These are phyloP conservation scores for Tetragonisca angustula DNA, from an alignment of 2,888 invertebrate genomes.

Conservation along the genomic window DNA sequence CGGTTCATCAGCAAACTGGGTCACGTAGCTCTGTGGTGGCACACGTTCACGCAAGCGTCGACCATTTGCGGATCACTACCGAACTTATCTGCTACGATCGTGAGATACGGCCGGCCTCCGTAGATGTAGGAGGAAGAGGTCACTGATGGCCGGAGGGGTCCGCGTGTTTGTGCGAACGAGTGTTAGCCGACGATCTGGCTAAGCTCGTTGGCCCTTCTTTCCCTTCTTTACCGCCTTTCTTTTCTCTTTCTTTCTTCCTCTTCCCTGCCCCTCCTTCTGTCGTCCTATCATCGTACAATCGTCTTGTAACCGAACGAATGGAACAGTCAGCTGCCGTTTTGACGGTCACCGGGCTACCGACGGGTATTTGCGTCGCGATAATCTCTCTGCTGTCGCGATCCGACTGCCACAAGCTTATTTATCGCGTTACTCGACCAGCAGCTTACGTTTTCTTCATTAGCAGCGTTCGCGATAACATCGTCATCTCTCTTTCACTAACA, in stretches of 20 bases:
- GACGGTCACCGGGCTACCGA: constrained; percentile 45
- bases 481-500: no score
- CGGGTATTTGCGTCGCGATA: constrained; percentile 55
- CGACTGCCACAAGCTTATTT: not conserved
- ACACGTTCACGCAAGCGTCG: constrained; percentile 55
- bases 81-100: constrained; percentile 75
- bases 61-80: constrained; percentile 62
- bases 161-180: constrained; percentile 27
- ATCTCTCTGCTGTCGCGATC: constrained; percentile 1
- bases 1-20: constrained; percentile 77
- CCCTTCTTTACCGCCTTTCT: constrained; percentile 10
- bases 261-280: constrained; percentile 26
- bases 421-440: not conserved
- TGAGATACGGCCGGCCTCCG: constrained; percentile 75
- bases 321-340: constrained; percentile 65
- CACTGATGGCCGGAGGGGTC: constrained; percentile 65
- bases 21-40: constrained; percentile 71
- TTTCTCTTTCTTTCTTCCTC: constrained; percentile 6
- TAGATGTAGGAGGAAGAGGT: constrained; percentile 68
- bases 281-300: constrained; percentile 48
- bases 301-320: constrained; percentile 63
- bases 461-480: not conserved
- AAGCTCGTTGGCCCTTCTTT: constrained; percentile 54
- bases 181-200: constrained; percentile 32
- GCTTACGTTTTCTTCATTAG: not conserved